These are phyloP conservation scores for Lytechinus pictus DNA, from an alignment of 35 echinoderm and acorn worm species.

Conservation along the genomic window DNA sequence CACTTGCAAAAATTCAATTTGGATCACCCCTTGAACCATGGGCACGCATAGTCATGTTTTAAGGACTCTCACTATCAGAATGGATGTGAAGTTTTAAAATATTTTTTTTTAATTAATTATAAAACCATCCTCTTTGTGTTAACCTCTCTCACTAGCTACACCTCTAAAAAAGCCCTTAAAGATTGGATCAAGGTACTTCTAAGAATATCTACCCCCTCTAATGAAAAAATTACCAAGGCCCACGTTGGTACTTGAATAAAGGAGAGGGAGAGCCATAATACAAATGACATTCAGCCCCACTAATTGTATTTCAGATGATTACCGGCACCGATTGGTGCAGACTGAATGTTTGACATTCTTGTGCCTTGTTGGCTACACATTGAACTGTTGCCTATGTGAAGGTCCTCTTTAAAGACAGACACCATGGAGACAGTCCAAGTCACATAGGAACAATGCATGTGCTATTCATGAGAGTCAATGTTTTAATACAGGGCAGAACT, in stretches of 20 bases:
- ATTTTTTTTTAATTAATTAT: too few relatives aligned
- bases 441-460: not conserved
- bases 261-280: not conserved
- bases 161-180: not conserved
- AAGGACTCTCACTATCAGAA: too few relatives aligned
- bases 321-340: not conserved
- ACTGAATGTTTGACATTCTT: not conserved
- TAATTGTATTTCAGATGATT: not conserved
- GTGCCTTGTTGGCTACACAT: not conserved
- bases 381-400: not conserved
- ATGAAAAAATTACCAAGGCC: not conserved
- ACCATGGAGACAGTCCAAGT: not conserved
- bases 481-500: not conserved
- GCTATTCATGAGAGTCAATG: not conserved
- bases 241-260: not conserved
- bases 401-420: not conserved
- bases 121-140: too few relatives aligned
- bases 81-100: too few relatives aligned
- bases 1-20: too few relatives aligned
- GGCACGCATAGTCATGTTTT: too few relatives aligned
- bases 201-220: not conserved
- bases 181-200: not conserved
- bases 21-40: too few relatives aligned
- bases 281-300: not conserved
- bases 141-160: too few relatives aligned